A percentile compares a stretch with the other conserved stretches of the same genome.
Evolutionary conservation across 1,140 invertebrate genomes (phyloP).

Genomic region (Atopsyche davidsoni): DNA sequence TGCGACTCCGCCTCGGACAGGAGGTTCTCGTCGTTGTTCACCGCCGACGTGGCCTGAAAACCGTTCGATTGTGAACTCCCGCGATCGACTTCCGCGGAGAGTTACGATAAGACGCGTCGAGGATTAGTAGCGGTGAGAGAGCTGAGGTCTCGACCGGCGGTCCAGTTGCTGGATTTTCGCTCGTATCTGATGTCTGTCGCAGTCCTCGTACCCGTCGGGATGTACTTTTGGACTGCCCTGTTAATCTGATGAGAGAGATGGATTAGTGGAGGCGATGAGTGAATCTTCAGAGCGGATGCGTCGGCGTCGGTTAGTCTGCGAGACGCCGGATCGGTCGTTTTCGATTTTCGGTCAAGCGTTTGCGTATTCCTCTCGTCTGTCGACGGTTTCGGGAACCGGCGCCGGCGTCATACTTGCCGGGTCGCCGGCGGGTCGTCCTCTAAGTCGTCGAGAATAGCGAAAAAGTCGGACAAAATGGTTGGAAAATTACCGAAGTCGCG

Average conservation of each 20-base stretch:
- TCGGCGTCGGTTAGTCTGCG: constrained; percentile 10
- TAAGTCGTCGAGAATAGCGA: constrained; percentile 31
- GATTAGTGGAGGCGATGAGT: neutral
- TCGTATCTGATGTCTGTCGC: constrained; percentile 28
- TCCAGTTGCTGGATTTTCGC: constrained; percentile 43
- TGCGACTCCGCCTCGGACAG: constrained; percentile 53
- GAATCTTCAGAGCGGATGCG: neutral
- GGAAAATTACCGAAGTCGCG: constrained; percentile 40
- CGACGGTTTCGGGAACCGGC: constrained; percentile 13
- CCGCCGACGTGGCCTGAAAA: constrained; percentile 43
- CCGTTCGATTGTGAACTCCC: constrained; percentile 18
- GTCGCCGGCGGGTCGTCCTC: neutral
- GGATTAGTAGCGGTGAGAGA: neutral
- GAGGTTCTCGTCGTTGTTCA: constrained; percentile 44
- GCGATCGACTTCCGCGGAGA: neutral
- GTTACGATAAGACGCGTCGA: neutral
- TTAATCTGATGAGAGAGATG: constrained; percentile 7
- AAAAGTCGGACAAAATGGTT: constrained; percentile 30
- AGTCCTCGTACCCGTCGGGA: constrained; percentile 38
- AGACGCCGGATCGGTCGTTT: neutral
- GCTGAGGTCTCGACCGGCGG: constrained; percentile 25
- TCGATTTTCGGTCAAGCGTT: constrained; percentile 4
- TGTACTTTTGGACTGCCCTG: constrained; percentile 25
- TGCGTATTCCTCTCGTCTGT: constrained; percentile 9
- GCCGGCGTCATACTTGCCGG: constrained; percentile 20